Conservation (phyloP, 2,888 invertebrate species). For the Phaedon cochleariae region DNA sequence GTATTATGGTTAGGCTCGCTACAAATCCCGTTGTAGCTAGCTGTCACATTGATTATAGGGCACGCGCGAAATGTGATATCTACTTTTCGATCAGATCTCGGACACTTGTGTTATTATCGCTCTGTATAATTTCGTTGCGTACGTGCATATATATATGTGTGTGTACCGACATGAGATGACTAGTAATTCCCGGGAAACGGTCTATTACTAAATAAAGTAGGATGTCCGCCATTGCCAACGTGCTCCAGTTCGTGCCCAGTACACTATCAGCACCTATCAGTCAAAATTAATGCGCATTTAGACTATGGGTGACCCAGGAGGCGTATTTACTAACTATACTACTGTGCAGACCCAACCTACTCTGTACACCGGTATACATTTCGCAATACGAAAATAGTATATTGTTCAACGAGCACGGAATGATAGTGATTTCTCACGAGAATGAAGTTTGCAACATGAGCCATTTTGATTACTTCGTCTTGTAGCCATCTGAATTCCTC, state of each 20-base stretch:
- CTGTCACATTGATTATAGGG: not conserved
- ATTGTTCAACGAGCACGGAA: too few species aligned
- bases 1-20: too few species aligned
- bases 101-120: conserved; percentile 14
- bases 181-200: conserved; percentile 57
- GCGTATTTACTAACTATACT: too few species aligned
- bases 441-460: too few species aligned
- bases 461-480: too few species aligned
- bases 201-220: conserved; percentile 56
- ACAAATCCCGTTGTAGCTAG: not conserved
- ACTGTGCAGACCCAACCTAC: too few species aligned
- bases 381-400: too few species aligned
- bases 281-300: not conserved
- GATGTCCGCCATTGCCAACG: conserved; percentile 53
- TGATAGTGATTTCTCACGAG: too few species aligned
- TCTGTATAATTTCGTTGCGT: conserved; percentile 30
- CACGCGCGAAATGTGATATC: not conserved
- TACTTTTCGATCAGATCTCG: not conserved
- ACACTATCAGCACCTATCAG: conserved; percentile 15
- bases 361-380: too few species aligned
- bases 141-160: conserved; percentile 37
- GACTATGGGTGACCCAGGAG: too few species aligned
- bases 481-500: too few species aligned
- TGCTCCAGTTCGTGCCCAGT: conserved; percentile 27
- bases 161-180: conserved; percentile 46